Conservation (phyloP, 23 tunicate genomes). For the Trididemnum clinides region DNA sequence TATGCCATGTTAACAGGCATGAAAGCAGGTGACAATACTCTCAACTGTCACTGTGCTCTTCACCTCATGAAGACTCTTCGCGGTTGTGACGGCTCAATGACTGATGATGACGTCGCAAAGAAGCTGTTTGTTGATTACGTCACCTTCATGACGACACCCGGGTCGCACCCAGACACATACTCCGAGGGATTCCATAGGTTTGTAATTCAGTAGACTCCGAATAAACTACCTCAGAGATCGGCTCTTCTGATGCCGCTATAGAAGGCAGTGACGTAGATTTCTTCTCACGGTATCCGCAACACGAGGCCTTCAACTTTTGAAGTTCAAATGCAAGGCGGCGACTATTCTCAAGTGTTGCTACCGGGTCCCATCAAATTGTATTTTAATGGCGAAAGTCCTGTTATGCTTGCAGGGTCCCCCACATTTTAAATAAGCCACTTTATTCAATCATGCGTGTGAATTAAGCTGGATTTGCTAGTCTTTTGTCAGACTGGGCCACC, state of each 20-base stretch:
- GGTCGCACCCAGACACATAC: conserved; percentile 52
- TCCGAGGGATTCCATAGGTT: conserved; percentile 59
- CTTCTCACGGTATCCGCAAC: too few relatives aligned
- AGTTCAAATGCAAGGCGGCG: too few relatives aligned
- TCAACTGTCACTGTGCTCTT: conserved; percentile 61
- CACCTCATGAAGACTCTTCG: conserved; percentile 21
- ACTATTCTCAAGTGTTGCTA: too few relatives aligned
- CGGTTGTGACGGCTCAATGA: not conserved
- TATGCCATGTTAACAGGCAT: conserved; percentile 23
- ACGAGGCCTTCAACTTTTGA: too few relatives aligned
- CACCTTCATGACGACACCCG: conserved; percentile 66
- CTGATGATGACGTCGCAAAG: conserved; percentile 26
- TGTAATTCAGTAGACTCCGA: too few relatives aligned
- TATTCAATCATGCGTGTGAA: too few relatives aligned
- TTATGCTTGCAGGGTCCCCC: too few relatives aligned
- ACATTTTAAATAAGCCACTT: too few relatives aligned
- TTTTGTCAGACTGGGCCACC: too few relatives aligned
- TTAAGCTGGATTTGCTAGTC: too few relatives aligned
- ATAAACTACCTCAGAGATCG: not conserved
- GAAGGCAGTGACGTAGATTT: not conserved
- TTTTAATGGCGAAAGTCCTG: too few relatives aligned
- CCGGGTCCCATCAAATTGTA: too few relatives aligned
- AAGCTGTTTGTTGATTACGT: conserved; percentile 47
- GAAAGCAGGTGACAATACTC: conserved; percentile 66
- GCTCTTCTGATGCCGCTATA: not conserved